phyloP scores from a whole-genome alignment of 2,797 vertebrate genomes.

The Danio choprae region DNA sequence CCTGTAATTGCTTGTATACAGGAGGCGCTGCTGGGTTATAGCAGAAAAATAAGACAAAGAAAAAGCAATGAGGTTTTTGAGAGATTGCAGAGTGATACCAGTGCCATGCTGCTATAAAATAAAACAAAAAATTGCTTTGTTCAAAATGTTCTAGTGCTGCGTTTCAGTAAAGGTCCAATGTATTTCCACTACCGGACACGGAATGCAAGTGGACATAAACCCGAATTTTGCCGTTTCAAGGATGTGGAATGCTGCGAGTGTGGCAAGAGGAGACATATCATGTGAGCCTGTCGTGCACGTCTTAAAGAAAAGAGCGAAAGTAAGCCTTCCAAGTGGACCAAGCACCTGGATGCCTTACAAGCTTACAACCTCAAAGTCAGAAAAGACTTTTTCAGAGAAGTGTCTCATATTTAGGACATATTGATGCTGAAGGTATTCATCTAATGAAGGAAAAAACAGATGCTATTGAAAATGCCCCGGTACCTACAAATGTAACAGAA shows the following conservation, averaged over 20 bases:
- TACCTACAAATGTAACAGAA: background rate
- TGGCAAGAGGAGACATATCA: no score
- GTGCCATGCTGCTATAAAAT: no score
- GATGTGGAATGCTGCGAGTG: constrained; percentile 25
- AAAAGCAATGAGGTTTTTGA: no score
- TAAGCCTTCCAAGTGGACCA: no score
- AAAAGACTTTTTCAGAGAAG: no score
- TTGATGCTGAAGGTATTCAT: background rate
- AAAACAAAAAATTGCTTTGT: background rate
- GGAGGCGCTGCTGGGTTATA: no score
- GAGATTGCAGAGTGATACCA: no score
- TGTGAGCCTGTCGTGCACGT: constrained; percentile 18
- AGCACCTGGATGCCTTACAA: no score
- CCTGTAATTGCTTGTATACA: no score
- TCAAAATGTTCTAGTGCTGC: background rate
- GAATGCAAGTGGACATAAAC: background rate
- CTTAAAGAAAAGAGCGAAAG: no score
- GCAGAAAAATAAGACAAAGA: no score
- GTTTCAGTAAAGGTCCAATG: background rate
- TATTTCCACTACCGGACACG: background rate
- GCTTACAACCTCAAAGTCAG: no score
- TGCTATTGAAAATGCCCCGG: background rate
- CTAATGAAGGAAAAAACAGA: background rate
- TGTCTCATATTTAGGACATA: background rate
- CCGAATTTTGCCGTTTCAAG: constrained; percentile 29